Percentiles rank a stretch among this genome's conserved stretches.
Conservation (phyloP, 2,113 vertebrate species). For the Xyliphius kryptos region DNA sequence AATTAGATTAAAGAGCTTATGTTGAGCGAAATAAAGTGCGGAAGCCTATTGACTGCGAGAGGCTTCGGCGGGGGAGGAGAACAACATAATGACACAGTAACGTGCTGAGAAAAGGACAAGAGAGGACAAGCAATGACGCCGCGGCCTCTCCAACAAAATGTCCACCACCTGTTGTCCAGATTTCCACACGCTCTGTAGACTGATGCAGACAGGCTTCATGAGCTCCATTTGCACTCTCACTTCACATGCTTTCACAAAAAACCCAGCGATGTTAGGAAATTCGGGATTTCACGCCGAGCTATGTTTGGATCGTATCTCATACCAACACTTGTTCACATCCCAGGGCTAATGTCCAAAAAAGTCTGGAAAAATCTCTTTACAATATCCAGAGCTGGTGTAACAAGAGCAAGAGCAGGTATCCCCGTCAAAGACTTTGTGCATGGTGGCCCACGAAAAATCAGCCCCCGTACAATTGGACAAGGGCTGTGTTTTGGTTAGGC, state of each 20-base stretch:
- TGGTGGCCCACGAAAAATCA: too few relatives aligned
- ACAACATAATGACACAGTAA: conserved; percentile 49
- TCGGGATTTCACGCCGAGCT: neutral
- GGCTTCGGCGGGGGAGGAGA: conserved; percentile 52
- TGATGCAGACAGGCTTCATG: neutral
- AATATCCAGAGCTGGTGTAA: conserved; percentile 16
- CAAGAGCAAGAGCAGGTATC: conserved; percentile 33
- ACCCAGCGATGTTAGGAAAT: conserved; percentile 9
- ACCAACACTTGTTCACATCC: neutral
- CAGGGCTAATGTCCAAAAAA: neutral
- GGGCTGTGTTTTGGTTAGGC: conserved; percentile 58
- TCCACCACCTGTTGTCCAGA: conserved; percentile 46
- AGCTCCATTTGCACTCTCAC: neutral
- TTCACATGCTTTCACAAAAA: neutral
- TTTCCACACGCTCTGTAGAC: neutral
- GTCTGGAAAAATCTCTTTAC: too few relatives aligned
- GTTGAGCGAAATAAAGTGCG: conserved; percentile 57
- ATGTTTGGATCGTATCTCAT: conserved; percentile 4
- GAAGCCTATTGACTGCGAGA: conserved; percentile 65
- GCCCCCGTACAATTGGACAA: conserved; percentile 36
- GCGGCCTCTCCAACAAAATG: conserved; percentile 15
- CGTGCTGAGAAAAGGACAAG: neutral
- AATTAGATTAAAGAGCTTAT: conserved; percentile 71
- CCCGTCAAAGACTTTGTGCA: conserved; percentile 48
- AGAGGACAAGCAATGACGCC: neutral